These are phyloP conservation scores for Neodiprion fabricii DNA, from an alignment of 1,140 invertebrate species.

Conservation along the genomic window DNA sequence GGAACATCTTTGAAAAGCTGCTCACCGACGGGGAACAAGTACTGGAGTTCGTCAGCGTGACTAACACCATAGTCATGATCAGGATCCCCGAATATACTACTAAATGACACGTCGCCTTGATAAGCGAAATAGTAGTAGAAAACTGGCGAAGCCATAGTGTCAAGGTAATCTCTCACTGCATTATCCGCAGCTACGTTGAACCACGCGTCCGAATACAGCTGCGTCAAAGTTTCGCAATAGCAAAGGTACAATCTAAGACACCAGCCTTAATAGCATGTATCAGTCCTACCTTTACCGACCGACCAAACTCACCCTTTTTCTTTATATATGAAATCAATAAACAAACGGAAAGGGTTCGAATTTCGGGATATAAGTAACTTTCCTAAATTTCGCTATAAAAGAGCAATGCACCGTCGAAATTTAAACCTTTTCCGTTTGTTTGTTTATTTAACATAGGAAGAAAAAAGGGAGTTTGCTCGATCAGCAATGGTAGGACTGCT, in stretches of 20 bases:
- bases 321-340: no score
- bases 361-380: no score
- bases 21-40: constrained; percentile 72
- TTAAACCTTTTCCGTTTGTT: no score
- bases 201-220: constrained; percentile 76
- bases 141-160: constrained; percentile 55
- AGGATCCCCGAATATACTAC: constrained; percentile 70
- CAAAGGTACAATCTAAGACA: background rate
- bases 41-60: constrained; percentile 77
- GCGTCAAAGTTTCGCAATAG: constrained; percentile 32
- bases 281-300: background rate
- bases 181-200: constrained; percentile 68
- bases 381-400: no score
- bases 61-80: constrained; percentile 71
- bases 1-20: constrained; percentile 62
- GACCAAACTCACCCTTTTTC: no score
- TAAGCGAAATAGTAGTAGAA: constrained; percentile 74
- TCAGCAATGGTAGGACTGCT: no score
- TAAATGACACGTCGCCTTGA: constrained; percentile 71
- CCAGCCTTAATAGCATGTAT: background rate
- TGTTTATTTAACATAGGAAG: no score
- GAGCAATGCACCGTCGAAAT: no score
- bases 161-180: constrained; percentile 62
- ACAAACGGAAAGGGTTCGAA: no score
- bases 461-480: no score